Evolutionary conservation across 53 echinoderm and acorn worm genomes (phyloP).

Genomic region (Luidia sarsii): DNA sequence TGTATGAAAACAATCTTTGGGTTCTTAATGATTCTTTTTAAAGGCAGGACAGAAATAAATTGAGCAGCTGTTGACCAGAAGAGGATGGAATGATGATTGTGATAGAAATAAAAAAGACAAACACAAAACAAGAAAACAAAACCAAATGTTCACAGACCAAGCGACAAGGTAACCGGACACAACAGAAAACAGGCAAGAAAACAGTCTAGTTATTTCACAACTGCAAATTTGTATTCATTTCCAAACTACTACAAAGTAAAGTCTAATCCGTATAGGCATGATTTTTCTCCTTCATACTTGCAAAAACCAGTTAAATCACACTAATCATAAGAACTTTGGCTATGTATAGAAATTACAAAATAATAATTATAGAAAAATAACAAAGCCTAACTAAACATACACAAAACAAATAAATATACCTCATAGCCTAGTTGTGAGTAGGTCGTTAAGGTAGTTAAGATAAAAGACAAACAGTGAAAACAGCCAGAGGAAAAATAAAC

Average conservation of each 20-base stretch:
- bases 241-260: constrained; percentile 23
- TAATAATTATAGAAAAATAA: constrained; percentile 56
- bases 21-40: too few relatives aligned
- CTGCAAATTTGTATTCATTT: constrained; percentile 46
- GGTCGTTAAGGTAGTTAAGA: background rate
- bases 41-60: too few relatives aligned
- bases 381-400: constrained; percentile 41
- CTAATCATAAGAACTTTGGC: constrained; percentile 48
- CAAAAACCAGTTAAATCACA: constrained; percentile 40
- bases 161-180: too few relatives aligned
- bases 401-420: constrained; percentile 51
- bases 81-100: too few relatives aligned
- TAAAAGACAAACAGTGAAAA: constrained; percentile 24
- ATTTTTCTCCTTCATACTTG: constrained; percentile 26
- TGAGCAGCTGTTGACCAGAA: too few relatives aligned
- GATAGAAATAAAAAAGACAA: too few relatives aligned
- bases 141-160: too few relatives aligned
- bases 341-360: constrained; percentile 62
- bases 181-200: too few relatives aligned
- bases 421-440: constrained; percentile 11
- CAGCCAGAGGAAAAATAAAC: background rate
- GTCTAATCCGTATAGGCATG: too few relatives aligned
- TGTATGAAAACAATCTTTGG: too few relatives aligned
- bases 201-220: too few relatives aligned
- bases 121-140: too few relatives aligned